phyloP scores from a whole-genome alignment of 2,797 vertebrate species.

The Pseudocheirus occidentalis region DNA sequence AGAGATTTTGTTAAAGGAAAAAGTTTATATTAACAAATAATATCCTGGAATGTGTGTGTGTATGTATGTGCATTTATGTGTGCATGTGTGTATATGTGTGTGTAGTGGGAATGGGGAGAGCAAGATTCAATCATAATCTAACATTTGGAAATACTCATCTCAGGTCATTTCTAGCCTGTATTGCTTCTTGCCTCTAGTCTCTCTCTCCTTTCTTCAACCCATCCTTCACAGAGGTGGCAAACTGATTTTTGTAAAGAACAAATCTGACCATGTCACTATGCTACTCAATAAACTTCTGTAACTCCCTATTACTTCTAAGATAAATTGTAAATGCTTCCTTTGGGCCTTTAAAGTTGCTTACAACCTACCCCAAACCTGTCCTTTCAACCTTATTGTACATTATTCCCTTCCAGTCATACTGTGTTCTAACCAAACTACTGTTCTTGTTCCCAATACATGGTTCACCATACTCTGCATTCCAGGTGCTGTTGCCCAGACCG shows the following conservation, averaged over 20 bases:
- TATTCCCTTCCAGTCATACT: background rate
- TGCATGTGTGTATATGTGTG: background rate
- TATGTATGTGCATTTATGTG: background rate
- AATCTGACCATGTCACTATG: background rate
- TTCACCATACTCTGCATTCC: background rate
- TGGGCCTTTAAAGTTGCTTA: background rate
- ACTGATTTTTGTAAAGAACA: background rate
- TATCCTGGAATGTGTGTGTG: background rate
- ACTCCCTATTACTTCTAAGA: background rate
- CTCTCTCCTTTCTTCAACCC: background rate
- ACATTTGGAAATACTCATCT: slow-evolving; percentile 52
- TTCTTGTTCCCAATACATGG: background rate
- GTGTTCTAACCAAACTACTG: background rate
- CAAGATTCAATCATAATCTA: background rate
- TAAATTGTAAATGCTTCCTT: background rate
- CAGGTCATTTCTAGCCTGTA: background rate
- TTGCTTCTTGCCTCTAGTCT: slow-evolving; percentile 6
- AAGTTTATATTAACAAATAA: slow-evolving; percentile 37
- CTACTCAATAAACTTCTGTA: background rate
- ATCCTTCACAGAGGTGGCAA: background rate
- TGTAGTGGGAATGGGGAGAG: background rate
- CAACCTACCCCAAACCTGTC: background rate
- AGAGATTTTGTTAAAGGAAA: slow-evolving; percentile 51
- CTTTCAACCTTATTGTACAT: background rate
- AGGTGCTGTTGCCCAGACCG: background rate